phyloP scores from a whole-genome alignment of 92 coral and sea anemone genomes.

The Paramuricea clavata region DNA sequence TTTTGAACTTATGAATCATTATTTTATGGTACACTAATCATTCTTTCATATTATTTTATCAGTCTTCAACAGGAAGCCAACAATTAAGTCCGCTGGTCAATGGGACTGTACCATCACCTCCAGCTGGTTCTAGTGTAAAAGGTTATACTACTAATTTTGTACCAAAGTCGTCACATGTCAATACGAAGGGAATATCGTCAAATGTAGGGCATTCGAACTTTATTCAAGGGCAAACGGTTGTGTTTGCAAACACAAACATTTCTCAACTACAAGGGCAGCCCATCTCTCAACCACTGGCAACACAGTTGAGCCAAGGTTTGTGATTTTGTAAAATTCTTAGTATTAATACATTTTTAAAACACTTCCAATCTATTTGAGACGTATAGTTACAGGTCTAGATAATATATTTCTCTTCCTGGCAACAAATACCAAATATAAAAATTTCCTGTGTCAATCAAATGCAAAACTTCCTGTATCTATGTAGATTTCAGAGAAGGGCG shows the following conservation, averaged over 20 bases:
- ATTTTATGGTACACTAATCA: not conserved
- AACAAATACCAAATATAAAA: too few relatives aligned
- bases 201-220: slow-evolving; percentile 39
- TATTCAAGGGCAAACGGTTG: slow-evolving; percentile 72
- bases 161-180: slow-evolving; percentile 4
- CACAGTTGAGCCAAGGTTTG: slow-evolving; percentile 69
- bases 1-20: too few relatives aligned
- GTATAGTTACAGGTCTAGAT: too few relatives aligned
- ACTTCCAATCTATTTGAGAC: not conserved
- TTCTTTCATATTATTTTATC: slow-evolving; percentile 38
- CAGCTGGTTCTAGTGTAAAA: slow-evolving; percentile 76
- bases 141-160: slow-evolving; percentile 90
- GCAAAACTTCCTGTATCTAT: too few relatives aligned
- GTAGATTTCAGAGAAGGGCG: too few relatives aligned
- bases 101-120: slow-evolving; percentile 97
- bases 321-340: not conserved
- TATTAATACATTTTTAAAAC: not conserved
- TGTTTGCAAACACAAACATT: slow-evolving; percentile 91
- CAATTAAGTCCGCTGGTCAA: slow-evolving; percentile 85
- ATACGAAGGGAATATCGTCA: slow-evolving; percentile 17
- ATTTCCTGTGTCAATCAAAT: too few relatives aligned
- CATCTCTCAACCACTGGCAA: slow-evolving; percentile 78
- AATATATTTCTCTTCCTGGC: too few relatives aligned
- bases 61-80: slow-evolving; percentile 63
- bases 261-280: slow-evolving; percentile 86